Percentiles rank a stretch among this genome's conserved stretches.
phyloP scores from a whole-genome alignment of 2,888 invertebrate genomes.

The Athetis lepigone region DNA sequence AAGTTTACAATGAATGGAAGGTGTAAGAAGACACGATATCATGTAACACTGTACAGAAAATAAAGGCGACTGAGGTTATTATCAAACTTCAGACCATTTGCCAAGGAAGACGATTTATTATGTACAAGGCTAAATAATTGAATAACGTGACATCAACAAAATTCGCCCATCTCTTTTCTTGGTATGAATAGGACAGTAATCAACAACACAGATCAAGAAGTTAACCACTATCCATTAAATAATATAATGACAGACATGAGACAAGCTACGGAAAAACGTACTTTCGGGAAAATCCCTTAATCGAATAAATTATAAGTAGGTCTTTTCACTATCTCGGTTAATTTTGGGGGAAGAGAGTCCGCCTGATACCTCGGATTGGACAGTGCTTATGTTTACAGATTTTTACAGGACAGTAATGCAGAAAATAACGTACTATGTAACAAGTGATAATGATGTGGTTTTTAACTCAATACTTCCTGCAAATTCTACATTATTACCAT shows the following conservation, averaged over 20 bases:
- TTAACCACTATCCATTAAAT: neutral
- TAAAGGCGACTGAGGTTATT: neutral
- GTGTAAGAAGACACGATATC: slow-evolving; percentile 32
- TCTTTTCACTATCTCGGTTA: too few relatives aligned
- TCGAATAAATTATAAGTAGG: slow-evolving; percentile 2
- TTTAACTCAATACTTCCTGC: slow-evolving; percentile 34
- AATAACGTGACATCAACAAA: neutral
- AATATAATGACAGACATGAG: neutral
- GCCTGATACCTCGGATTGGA: too few relatives aligned
- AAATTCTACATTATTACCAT: slow-evolving; percentile 47
- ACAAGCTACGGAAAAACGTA: neutral
- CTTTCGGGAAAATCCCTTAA: neutral
- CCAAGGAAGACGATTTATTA: neutral
- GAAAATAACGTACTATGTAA: slow-evolving; percentile 14
- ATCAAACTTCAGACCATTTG: neutral
- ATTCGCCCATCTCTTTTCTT: neutral
- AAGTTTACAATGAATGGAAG: slow-evolving; percentile 55
- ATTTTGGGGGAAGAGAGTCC: too few relatives aligned
- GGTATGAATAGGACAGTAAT: neutral
- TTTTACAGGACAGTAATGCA: neutral
- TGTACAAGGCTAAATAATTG: neutral
- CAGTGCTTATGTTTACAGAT: too few relatives aligned
- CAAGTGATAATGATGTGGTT: slow-evolving; percentile 17
- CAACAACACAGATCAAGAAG: neutral
- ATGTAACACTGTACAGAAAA: neutral